Conservation (phyloP, 2,113 vertebrate species). For the Paralichthys olivaceus region DNA sequence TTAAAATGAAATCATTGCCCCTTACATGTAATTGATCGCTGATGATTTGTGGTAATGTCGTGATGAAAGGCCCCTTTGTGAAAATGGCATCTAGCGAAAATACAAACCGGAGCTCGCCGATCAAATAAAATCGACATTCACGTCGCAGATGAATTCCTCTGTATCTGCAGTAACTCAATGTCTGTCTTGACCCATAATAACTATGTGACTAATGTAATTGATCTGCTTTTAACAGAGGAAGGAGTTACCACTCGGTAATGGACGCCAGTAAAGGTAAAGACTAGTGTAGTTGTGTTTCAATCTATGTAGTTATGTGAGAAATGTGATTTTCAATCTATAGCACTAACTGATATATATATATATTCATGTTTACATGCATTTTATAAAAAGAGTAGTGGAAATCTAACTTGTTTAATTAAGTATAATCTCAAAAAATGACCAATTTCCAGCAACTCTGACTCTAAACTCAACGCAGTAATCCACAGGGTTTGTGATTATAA, state of each 20-base stretch:
- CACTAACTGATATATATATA: not conserved
- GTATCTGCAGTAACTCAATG: not conserved
- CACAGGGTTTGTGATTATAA: too few species aligned
- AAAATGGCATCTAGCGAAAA: not conserved
- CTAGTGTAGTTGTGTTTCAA: not conserved
- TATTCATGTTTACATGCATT: not conserved
- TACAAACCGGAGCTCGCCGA: too few species aligned
- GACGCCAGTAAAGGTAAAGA: conserved; percentile 72
- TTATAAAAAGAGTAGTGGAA: too few species aligned
- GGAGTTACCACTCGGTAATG: conserved; percentile 62
- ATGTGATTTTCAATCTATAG: not conserved
- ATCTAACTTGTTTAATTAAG: not conserved
- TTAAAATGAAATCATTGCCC: not conserved
- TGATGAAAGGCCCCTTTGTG: not conserved
- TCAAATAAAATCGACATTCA: not conserved
- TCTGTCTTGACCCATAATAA: not conserved
- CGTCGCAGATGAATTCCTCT: not conserved
- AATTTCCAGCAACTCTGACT: too few species aligned
- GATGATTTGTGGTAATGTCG: not conserved
- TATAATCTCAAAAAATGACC: not conserved
- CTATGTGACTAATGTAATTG: not conserved
- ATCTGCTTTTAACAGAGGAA: conserved; percentile 58
- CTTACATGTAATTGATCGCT: not conserved
- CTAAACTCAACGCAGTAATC: too few species aligned
- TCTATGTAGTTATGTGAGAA: not conserved